Percentiles rank a stretch among this genome's conserved stretches.
These are phyloP conservation scores for Leucophenga varia DNA, from an alignment of 1,140 invertebrate species.

Conservation along the genomic window DNA sequence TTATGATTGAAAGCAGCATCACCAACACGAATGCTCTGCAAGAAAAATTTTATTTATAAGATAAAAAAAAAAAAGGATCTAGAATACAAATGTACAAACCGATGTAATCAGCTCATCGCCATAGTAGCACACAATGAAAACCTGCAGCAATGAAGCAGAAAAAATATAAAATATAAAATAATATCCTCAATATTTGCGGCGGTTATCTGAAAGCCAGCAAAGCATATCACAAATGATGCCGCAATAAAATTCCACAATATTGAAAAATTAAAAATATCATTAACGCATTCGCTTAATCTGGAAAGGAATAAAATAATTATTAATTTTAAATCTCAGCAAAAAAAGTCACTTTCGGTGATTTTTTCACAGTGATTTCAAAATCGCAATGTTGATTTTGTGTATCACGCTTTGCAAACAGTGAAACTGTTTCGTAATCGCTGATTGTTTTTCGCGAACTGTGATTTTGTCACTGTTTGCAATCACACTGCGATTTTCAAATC, in stretches of 20 bases:
- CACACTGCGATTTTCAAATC: too few species aligned
- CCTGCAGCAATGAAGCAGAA: constrained; percentile 37
- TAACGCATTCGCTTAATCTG: constrained; percentile 41
- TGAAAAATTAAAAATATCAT: constrained; percentile 39
- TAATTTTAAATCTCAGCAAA: too few species aligned
- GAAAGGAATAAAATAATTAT: too few species aligned
- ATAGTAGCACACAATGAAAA: constrained; percentile 42
- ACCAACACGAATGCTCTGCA: constrained; percentile 35
- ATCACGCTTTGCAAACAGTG: too few species aligned
- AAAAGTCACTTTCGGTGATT: too few species aligned
- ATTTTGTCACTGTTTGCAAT: too few species aligned
- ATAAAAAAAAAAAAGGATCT: too few species aligned
- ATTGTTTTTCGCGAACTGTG: too few species aligned
- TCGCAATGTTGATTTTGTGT: too few species aligned
- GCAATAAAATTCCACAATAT: constrained; percentile 45
- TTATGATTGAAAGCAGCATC: constrained; percentile 39
- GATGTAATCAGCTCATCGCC: constrained; percentile 44
- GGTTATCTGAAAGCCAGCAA: constrained; percentile 45
- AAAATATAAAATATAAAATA: constrained; percentile 41
- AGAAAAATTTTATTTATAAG: neutral
- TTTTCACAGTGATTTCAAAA: too few species aligned
- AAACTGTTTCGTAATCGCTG: too few species aligned
- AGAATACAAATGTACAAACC: too few species aligned
- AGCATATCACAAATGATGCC: constrained; percentile 41
- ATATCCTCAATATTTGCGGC: constrained; percentile 42